Percentiles rank a stretch among this genome's conserved stretches.
These are phyloP conservation scores for Pteropus alecto DNA, from an alignment of 2,113 vertebrate species.

Conservation along the genomic window DNA sequence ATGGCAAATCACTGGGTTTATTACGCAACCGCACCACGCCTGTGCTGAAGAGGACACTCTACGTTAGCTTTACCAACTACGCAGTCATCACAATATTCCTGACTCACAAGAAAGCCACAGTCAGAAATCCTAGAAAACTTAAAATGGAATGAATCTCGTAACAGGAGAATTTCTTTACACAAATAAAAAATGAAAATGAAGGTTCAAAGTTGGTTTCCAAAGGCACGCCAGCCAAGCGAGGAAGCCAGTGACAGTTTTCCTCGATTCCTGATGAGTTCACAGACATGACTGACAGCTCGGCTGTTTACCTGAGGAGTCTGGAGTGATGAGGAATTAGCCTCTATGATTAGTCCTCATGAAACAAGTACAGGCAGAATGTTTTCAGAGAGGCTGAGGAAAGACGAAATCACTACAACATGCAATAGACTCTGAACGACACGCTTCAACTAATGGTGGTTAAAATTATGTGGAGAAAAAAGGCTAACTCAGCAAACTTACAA, in stretches of 20 bases:
- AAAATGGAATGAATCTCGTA: accelerated
- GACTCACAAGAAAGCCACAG: background rate
- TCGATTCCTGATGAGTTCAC: background rate
- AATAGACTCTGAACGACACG: background rate
- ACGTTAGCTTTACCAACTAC: accelerated
- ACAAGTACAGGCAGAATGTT: background rate
- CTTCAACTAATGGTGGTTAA: background rate
- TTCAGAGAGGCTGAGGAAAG: background rate
- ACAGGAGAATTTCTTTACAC: background rate
- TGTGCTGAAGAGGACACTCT: background rate
- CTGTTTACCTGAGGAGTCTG: background rate
- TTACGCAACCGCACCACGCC: background rate
- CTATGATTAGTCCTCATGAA: background rate
- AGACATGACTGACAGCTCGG: background rate
- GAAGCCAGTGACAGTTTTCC: background rate
- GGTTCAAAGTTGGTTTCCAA: background rate
- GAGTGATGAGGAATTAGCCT: background rate
- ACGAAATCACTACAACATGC: background rate
- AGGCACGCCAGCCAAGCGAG: too few species aligned
- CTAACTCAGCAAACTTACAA: background rate
- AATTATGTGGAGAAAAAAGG: background rate
- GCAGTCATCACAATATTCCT: background rate
- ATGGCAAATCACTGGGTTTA: too few species aligned
- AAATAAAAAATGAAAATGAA: background rate
- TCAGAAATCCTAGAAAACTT: background rate